phyloP scores from a whole-genome alignment of 1,140 invertebrate species.

The Araneus ventricosus region DNA sequence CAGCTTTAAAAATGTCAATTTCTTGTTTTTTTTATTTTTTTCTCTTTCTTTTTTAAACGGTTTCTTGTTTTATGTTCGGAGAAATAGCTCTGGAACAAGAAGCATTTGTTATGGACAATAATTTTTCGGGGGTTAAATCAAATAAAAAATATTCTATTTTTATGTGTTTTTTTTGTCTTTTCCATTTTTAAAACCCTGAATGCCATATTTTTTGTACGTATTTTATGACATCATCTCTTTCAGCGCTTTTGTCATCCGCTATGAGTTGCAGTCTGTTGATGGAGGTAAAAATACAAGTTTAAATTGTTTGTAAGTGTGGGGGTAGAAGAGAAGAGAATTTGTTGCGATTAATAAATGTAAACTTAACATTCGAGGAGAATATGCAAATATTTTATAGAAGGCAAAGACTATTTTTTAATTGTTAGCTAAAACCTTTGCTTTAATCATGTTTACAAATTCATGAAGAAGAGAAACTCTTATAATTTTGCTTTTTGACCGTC shows the following conservation, averaged over 20 bases:
- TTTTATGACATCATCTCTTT: not conserved
- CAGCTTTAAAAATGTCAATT: conserved; percentile 37
- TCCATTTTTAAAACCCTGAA: not conserved
- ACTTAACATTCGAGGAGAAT: too few species aligned
- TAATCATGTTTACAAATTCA: too few species aligned
- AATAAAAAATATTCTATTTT: not conserved
- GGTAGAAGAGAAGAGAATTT: too few species aligned
- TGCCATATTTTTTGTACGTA: not conserved
- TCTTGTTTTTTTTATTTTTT: not conserved
- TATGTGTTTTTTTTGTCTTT: not conserved
- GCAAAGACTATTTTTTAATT: not conserved
- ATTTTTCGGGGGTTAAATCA: not conserved
- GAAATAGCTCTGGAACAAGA: conserved; percentile 18
- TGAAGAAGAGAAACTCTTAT: too few species aligned
- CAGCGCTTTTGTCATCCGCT: not conserved
- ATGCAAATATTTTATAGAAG: too few species aligned
- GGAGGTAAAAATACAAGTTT: not conserved
- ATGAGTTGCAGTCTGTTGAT: not conserved
- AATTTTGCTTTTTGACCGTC: too few species aligned
- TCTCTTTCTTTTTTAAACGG: not conserved
- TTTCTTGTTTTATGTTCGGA: conserved; percentile 14
- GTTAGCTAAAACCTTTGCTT: too few species aligned
- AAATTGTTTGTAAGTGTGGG: too few species aligned
- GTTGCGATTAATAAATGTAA: too few species aligned
- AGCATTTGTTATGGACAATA: conserved; percentile 40